These are phyloP conservation scores for Scolopax rusticola DNA, from an alignment of 2,797 vertebrate genomes.

Conservation along the genomic window DNA sequence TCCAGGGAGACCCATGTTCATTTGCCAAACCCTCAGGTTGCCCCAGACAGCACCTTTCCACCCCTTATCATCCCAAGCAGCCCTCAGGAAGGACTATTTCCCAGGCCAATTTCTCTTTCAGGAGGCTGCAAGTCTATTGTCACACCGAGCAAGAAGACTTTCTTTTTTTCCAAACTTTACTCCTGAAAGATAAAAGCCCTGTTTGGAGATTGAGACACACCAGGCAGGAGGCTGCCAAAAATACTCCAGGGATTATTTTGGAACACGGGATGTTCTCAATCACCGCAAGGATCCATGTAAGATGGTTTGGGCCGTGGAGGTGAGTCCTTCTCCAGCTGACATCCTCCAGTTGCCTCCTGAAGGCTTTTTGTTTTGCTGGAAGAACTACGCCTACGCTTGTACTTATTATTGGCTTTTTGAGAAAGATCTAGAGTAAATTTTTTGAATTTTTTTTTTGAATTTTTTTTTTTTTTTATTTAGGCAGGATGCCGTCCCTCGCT, in stretches of 20 bases:
- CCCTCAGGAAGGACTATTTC: background rate
- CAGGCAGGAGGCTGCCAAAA: background rate
- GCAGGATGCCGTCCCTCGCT: background rate
- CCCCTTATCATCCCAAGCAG: rapidly evolving
- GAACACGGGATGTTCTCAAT: background rate
- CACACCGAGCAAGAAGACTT: background rate
- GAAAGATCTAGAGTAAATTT: background rate
- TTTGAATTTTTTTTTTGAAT: background rate
- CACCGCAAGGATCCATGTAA: background rate
- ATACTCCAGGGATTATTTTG: background rate
- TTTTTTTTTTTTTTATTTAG: background rate
- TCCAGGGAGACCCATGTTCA: rapidly evolving
- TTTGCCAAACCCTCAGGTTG: rapidly evolving
- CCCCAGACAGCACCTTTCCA: rapidly evolving
- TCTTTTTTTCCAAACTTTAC: background rate
- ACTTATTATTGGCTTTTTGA: background rate
- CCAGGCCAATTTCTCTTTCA: background rate
- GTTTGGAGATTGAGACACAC: background rate
- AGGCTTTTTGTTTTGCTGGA: background rate
- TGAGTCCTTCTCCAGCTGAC: background rate
- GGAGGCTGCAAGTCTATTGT: background rate
- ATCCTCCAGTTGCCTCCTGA: background rate
- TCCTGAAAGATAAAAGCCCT: background rate
- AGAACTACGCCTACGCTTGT: background rate
- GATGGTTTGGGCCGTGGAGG: rapidly evolving